Evolutionary conservation across 2,113 vertebrate species (phyloP).

Genomic region (Lasiurus cinereus): DNA sequence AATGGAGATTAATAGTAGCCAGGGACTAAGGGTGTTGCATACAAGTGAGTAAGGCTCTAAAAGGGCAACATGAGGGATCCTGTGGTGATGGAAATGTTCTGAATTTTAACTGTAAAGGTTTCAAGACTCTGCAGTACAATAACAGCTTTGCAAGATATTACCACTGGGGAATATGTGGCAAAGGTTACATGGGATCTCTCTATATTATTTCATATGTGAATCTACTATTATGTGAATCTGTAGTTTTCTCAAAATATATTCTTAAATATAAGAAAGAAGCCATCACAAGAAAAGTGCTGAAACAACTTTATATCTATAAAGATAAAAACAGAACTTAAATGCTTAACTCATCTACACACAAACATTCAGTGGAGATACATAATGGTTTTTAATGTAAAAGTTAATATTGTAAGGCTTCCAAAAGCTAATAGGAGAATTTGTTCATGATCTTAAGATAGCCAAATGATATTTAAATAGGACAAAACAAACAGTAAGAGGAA

Average conservation of each 20-base stretch:
- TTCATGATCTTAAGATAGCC: constrained; percentile 13
- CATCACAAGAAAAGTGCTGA: not conserved
- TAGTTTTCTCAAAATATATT: not conserved
- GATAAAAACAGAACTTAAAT: not conserved
- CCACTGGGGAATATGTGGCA: not conserved
- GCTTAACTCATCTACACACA: not conserved
- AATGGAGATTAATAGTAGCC: not conserved
- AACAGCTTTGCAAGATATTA: not conserved
- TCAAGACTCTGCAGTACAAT: not conserved
- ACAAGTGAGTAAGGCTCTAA: not conserved
- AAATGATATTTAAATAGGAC: constrained; percentile 9
- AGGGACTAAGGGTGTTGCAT: not conserved
- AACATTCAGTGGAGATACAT: not conserved
- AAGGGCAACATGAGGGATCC: not conserved
- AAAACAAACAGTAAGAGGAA: not conserved
- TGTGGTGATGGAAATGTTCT: not conserved
- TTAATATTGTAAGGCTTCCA: constrained; percentile 3
- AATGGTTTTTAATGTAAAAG: not conserved
- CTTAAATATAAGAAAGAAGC: not conserved
- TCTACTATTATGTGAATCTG: not conserved
- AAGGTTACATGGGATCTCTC: not conserved
- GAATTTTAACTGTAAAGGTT: not conserved
- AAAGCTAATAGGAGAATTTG: not conserved
- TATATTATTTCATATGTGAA: not conserved
- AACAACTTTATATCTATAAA: not conserved